Base-by-base conservation (phyloP, 2,888 invertebrate genomes). In the Chaetogeoica ovagalla region DNA sequence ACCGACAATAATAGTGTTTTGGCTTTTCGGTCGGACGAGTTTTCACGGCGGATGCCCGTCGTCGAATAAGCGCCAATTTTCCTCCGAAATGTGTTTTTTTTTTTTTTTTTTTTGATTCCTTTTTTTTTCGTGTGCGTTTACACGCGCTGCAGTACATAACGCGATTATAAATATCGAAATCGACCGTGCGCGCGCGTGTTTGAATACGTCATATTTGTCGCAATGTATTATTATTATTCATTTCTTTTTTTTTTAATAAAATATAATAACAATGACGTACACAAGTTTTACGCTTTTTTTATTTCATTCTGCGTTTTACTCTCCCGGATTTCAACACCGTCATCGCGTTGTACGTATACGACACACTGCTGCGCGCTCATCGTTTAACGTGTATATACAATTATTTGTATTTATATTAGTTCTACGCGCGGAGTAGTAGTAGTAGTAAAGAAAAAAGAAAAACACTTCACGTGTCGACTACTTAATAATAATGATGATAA, bases 1-100 rank as follows among this genome's bases (percentile, higher is more conserved):
- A 71, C 30, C 30, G 30, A 30, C 21, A 57, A 63, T 39, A 63
- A 71, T 71, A 71, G 71, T 79, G 57, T 71, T 79, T 79, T 55
- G 63, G 63, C 62, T 71, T 63, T 57, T 63, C 79, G 79, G 79
- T 79, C 57, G 79, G 79, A n/a, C 79, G 79, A 43, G 71, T 79
- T 79, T 79, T 79, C 79, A 79, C 71, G 79, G 63, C 79, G 79
- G 79, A 79, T 79, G 79, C 79, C 55, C 65, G 63, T 17, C n/a
- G 76, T 71, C 79, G 79, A 79, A 79, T 63, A 71, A 79, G 57
- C 63, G 79, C 79, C 71, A 71, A 79, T 79, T 79, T 79, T 71
- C 62, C 63, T 65, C 63, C 71, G 70, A 79, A 79, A 71, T 71
- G n/a, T 77, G 70, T 77, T 77, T 30, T 30, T 30, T 30, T 30